Conservation (phyloP, 2,113 vertebrate genomes). For the Anseranas semipalmata region DNA sequence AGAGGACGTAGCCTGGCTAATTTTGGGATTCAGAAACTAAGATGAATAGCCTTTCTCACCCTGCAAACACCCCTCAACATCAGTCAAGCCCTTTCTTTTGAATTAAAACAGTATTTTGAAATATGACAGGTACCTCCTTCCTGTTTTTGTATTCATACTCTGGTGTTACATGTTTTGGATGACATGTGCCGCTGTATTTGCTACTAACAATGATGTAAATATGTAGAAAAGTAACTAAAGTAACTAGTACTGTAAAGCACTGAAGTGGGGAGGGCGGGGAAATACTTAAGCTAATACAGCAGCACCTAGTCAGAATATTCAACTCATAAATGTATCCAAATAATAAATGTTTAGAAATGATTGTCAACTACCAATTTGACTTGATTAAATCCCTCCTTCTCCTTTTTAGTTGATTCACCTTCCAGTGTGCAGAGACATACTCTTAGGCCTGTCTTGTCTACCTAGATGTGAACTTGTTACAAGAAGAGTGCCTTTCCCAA, state of each 20-base stretch:
- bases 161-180: neutral
- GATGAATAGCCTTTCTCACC: neutral
- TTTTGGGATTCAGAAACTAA: slow-evolving; percentile 30
- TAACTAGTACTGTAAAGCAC: neutral
- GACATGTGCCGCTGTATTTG: neutral
- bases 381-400: neutral
- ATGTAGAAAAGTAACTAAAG: neutral
- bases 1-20: slow-evolving; percentile 14
- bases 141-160: neutral
- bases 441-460: neutral
- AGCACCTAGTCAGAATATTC: neutral
- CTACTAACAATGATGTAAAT: neutral
- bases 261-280: neutral
- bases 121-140: neutral
- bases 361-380: neutral
- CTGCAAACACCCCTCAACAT: neutral
- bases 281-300: neutral
- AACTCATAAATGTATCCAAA: neutral
- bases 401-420: neutral
- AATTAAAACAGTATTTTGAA: slow-evolving; percentile 27
- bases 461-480: neutral
- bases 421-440: neutral
- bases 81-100: neutral
- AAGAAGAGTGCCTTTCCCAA: neutral
- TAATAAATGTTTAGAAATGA: neutral